Evolutionary conservation across 2,888 invertebrate genomes (phyloP), one percentile per base, ranked within the genome.

Genomic region (Ormyrus rosae): DNA sequence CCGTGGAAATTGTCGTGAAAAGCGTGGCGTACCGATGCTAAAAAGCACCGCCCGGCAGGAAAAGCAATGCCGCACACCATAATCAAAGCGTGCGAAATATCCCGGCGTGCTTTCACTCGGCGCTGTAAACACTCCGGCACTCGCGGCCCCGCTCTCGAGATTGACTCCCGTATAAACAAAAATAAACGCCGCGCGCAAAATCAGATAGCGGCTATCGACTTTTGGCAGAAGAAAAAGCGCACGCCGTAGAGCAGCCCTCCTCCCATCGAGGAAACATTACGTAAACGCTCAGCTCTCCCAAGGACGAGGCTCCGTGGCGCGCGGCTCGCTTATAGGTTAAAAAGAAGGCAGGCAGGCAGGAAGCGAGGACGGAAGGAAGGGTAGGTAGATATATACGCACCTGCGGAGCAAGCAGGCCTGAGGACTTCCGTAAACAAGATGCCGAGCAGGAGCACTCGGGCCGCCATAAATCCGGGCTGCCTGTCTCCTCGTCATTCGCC

Each of bases 401-500:
- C 90, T 90, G 90, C 88, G 86, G 87, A 85, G 85, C 85, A 87
- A 87, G 86, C 88, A 86, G 89, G 87, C 87, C 88, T 86, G 84
- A 90, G 86, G 88, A 90, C 90, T 90, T 90, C 90, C 89, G 90
- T 90, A 89, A 90, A 90, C 88, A 90, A 90, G 86, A 90, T 89
- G 88, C 89, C 88, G 86, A 90, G 87, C 88, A 90, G 86, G 87
- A 90, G 87, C 86, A 90, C 89, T 87, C 90, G 89, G 88, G 89
- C 90, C 90, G 90, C 90, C 90, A 90, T 90, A 90, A 88, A 90
- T 90, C 86, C 86, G 85, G 86, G 86, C 87, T 89, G 34, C 34
- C 34, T 34, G n/a, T 63, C 13, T 70, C 48, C 48, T 48, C 65
- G 10, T 58, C 11, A 8, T 13, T 56, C 73, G n/a, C n/a, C n/a